Evolutionary conservation across 64 coral and sea anemone species (phyloP).

Genomic region (Astreopora myriophthalma): DNA sequence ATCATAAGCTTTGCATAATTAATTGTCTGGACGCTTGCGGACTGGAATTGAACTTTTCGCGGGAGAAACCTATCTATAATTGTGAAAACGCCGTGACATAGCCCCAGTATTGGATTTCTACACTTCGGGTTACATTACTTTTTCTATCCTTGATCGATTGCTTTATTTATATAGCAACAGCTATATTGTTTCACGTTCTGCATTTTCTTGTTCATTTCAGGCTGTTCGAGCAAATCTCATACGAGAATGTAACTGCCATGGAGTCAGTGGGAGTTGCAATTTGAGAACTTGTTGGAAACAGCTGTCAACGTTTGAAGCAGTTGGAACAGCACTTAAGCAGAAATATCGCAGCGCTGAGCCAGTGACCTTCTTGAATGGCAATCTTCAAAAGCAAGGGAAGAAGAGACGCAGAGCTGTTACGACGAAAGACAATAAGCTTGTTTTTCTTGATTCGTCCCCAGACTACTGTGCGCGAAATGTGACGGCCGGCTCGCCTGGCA

Average conservation of each 20-base stretch:
- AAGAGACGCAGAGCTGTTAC: neutral
- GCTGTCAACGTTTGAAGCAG: slow-evolving; percentile 28
- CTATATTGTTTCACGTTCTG: neutral
- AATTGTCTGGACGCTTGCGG: too few relatives aligned
- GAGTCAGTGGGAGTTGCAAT: slow-evolving; percentile 48
- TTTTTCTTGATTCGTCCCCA: slow-evolving; percentile 55
- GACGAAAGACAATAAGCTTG: slow-evolving; percentile 40
- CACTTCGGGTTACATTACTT: too few relatives aligned
- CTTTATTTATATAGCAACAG: neutral
- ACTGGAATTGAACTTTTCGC: too few relatives aligned
- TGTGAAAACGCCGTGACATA: too few relatives aligned
- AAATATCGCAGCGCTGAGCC: slow-evolving; percentile 54
- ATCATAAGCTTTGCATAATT: too few relatives aligned
- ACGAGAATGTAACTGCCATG: slow-evolving; percentile 73
- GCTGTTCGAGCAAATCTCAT: slow-evolving; percentile 46
- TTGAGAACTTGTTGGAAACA: slow-evolving; percentile 67
- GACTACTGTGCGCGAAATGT: slow-evolving; percentile 42
- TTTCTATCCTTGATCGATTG: too few relatives aligned
- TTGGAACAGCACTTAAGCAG: slow-evolving; percentile 64
- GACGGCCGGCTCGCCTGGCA: slow-evolving; percentile 32
- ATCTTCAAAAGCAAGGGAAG: slow-evolving; percentile 13
- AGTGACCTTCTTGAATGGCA: slow-evolving; percentile 33
- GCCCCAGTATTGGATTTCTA: too few relatives aligned
- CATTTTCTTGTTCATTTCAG: neutral
- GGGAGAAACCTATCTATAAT: too few relatives aligned